Conservation (phyloP, 92 coral and sea anemone genomes). For the Palythoa grandiflora region DNA sequence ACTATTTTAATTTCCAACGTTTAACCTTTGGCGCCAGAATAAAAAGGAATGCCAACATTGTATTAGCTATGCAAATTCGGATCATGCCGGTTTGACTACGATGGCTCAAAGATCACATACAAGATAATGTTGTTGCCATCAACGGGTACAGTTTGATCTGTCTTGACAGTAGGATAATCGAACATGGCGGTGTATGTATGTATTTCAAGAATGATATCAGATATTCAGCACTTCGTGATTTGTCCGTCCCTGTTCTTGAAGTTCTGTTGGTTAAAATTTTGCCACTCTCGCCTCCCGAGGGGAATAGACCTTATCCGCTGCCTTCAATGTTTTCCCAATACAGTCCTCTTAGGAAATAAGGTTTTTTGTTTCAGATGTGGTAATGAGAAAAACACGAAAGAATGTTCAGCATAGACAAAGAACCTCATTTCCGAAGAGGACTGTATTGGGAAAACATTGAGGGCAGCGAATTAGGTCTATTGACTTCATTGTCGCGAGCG, state of each 20-base stretch:
- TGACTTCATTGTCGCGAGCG: not conserved
- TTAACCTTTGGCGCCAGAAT: not conserved
- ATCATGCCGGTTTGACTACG: conserved; percentile 13
- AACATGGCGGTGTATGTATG: not conserved
- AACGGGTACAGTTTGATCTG: not conserved
- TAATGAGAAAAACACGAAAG: too few relatives aligned
- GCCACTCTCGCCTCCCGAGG: not conserved
- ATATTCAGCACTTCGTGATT: not conserved
- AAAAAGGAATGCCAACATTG: not conserved
- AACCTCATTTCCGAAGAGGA: too few relatives aligned
- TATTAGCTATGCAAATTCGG: not conserved
- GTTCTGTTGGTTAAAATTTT: not conserved
- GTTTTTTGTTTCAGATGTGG: too few relatives aligned
- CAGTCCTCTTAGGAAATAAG: too few relatives aligned
- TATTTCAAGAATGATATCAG: not conserved
- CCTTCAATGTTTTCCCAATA: too few relatives aligned
- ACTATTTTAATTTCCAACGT: not conserved
- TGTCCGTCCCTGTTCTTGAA: not conserved
- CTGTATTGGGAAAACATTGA: too few relatives aligned
- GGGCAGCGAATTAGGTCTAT: too few relatives aligned
- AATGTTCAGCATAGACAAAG: too few relatives aligned
- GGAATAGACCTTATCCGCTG: not conserved
- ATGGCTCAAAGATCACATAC: not conserved
- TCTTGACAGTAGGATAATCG: not conserved
- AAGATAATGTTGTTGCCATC: conserved; percentile 6